Base-by-base conservation (phyloP, 1,140 invertebrate genomes). In the Hydropsyche tenuis region DNA sequence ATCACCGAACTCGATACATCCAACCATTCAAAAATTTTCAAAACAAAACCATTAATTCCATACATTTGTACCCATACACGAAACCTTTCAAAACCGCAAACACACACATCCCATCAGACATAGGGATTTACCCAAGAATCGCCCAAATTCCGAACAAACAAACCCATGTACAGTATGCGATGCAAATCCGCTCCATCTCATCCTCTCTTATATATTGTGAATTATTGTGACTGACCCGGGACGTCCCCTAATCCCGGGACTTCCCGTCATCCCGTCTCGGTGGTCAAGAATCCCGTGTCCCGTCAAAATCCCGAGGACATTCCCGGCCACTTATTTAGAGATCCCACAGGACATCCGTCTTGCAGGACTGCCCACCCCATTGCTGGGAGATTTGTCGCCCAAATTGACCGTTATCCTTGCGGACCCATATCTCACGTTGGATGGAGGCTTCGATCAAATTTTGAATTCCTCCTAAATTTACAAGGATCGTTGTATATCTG, bases 261-360 rank as follows among this genome's bases (percentile, higher is more conserved):
- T 20, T 7, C 16, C 7, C 3, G 30, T 4, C 30, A 7, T 20
- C n/a, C 20, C 48, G n/a, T 20, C 48, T 53, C 16, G 48, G n/a
- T 16, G 16, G 48, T 20, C 53, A 22, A 23, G 18, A 37, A 6
- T 63, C 60, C 27, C 60, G 6, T 27, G 1, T 25, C 60, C 25
- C 60, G 23, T 5, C 14, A 22, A 63, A 65, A 65, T 65, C 63
- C 56, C 22, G 56, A 23, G 56, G 56, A 60, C 56, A 60, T 65
- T 42, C 30, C 63, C 63, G 63, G 63, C 63, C 63, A 65, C 63
- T 65, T 65, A 65, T 65, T 65, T 65, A 65, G 20, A 43, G 63
- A 45, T 45, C 63, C 30, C 63, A 20, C 30, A 65, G 63, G 63
- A 65, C 63, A 45, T 65, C 63, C 63, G 63, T 65, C 63, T 65